Evolutionary conservation across 2,113 vertebrate genomes (phyloP), one percentile per base, ranked within the genome.

Genomic region (Thryonomys swinderianus): DNA sequence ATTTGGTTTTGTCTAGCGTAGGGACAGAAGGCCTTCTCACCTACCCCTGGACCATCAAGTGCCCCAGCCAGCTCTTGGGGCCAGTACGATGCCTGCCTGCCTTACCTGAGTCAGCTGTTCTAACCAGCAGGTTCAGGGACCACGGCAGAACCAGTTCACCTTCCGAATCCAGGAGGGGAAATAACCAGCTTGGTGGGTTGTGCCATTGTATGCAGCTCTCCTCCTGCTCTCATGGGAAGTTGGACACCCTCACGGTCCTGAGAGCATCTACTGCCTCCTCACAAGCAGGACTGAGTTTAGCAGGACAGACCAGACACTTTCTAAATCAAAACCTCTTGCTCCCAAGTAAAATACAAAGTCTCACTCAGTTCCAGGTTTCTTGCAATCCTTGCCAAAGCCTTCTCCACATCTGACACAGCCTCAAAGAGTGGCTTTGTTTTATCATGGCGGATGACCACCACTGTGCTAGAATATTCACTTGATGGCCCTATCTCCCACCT

Each of bases 331-430:
- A 37, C 14, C 85, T 51, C 89, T 32, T 7, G 3, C 76, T 94
- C 86, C 86, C 89, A 67, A 67, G 48, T 74, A 93, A 95, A 97
- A 94, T 62, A 69, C 85, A 92, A 89, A 85, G 51, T 27, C 61
- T 94, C 93, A n/a, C 94, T 87, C 84, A 90, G 84, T 93, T 94
- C 95, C 40, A 82, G 87, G 76, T 90, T 85, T 57, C 57, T 96
- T 96, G 81, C 83, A 92, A 76, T 88, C 69, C 13, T 57, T 48
- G 94, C 96, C 93, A 91, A 85, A 53, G 95, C 88, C 53, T 90
- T 96, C 95, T 55, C 78, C 45, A 10, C 1, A 13, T 87, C 23
- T 34, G 95, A 97, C 96, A 88, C 73, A 95, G 95, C 94, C 89
- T 96, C 88, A 45, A 17, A 40, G 94, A 32, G 7, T 23, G 81